phyloP scores from a whole-genome alignment of 1,140 invertebrate species.

The Cephus cinctus region DNA sequence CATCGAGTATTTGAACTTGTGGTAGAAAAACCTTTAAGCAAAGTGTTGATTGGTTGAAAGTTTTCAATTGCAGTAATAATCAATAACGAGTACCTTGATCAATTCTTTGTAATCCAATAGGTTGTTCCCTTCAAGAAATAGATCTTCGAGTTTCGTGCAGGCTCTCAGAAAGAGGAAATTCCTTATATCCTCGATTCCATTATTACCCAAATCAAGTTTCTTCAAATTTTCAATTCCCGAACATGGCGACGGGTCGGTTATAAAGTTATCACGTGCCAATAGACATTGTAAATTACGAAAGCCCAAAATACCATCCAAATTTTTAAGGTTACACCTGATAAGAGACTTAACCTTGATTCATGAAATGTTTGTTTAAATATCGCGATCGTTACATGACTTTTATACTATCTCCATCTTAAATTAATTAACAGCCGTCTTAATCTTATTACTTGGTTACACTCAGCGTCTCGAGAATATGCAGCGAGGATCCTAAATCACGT shows the following conservation, averaged over 20 bases:
- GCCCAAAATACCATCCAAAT: conserved; percentile 13
- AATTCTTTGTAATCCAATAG: conserved; percentile 9
- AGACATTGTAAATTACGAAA: conserved; percentile 8
- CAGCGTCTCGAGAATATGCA: conserved; percentile 6
- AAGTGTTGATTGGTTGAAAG: not conserved
- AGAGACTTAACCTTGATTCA: not conserved
- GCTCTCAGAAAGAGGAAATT: conserved; percentile 11
- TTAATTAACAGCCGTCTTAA: too few species aligned
- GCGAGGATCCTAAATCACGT: conserved; percentile 11
- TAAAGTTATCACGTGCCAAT: conserved; percentile 11
- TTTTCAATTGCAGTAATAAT: not conserved
- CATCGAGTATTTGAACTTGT: conserved; percentile 11
- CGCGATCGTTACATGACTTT: not conserved
- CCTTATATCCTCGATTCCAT: conserved; percentile 6
- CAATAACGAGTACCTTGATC: conserved; percentile 9
- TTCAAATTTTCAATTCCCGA: conserved; percentile 4
- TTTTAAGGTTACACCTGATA: conserved; percentile 10
- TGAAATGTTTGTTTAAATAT: not conserved
- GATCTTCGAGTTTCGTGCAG: conserved; percentile 6
- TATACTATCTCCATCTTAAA: not conserved
- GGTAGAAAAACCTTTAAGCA: conserved; percentile 8
- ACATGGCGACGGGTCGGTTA: conserved; percentile 11
- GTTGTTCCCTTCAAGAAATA: conserved; percentile 6
- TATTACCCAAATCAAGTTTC: conserved; percentile 9
- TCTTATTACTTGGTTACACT: conserved; percentile 12